phyloP scores from a whole-genome alignment of 2,888 invertebrate species.

The Coelopa pilipes region DNA sequence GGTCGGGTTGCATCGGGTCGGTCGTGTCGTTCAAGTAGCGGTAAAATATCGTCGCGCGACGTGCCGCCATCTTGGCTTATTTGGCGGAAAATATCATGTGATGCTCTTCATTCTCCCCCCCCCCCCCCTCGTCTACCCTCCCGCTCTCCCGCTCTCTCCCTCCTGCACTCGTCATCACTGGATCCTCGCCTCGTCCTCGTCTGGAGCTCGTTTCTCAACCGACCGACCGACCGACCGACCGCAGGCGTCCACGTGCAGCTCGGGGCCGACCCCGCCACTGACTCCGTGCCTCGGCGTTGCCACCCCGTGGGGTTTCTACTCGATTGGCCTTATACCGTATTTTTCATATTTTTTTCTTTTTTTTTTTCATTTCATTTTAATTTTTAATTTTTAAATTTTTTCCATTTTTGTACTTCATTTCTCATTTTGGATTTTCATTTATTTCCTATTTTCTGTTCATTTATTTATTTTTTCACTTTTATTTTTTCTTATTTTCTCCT shows the following conservation, averaged over 20 bases:
- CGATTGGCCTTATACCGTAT: not conserved
- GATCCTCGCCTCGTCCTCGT: too few species aligned
- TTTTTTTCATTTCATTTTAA: not conserved
- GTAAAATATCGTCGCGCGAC: conserved; percentile 58
- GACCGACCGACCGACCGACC: too few species aligned
- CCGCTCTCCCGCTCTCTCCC: not conserved
- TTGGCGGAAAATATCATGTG: conserved; percentile 44
- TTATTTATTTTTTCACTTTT: conserved; percentile 8
- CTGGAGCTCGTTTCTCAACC: too few species aligned
- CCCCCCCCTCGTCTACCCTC: not conserved
- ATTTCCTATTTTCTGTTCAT: too few species aligned
- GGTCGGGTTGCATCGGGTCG: not conserved
- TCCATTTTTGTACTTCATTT: not conserved
- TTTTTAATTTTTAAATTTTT: conserved; percentile 4
- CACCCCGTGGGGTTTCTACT: not conserved
- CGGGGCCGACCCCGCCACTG: too few species aligned
- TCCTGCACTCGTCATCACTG: not conserved
- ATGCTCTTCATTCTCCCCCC: conserved; percentile 35
- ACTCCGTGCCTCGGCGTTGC: too few species aligned
- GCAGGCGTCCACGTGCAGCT: too few species aligned
- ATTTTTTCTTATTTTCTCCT: not conserved
- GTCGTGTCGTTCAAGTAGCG: conserved; percentile 28
- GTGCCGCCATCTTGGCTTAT: conserved; percentile 54
- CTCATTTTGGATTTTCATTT: too few species aligned
- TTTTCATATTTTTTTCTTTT: conserved; percentile 1